phyloP scores from a whole-genome alignment of 2,888 invertebrate species.

The Hymenopus coronatus region DNA sequence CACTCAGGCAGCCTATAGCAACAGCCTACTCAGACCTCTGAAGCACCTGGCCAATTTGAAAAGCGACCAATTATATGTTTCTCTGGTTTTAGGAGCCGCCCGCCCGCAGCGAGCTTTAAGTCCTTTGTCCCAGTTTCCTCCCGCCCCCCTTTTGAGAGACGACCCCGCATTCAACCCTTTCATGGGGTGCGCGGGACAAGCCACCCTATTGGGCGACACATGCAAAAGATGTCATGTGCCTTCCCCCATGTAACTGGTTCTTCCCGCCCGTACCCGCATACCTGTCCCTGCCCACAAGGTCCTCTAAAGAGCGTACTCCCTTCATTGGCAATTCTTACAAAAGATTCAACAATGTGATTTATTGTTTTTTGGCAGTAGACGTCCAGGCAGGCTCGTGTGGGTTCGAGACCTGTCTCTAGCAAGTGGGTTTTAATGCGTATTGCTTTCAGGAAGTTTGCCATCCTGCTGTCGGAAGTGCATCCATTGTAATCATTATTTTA shows the following conservation, averaged over 20 bases:
- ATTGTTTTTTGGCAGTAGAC: too few species aligned
- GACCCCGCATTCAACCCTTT: neutral
- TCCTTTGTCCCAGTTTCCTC: neutral
- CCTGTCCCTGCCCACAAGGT: neutral
- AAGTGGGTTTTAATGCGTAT: too few species aligned
- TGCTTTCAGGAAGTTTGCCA: too few species aligned
- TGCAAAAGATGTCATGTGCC: neutral
- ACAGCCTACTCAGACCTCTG: neutral
- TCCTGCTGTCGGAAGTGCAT: too few species aligned
- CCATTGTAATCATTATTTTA: too few species aligned
- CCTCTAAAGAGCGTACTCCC: neutral
- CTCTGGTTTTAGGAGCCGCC: neutral
- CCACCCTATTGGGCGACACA: constrained; percentile 7
- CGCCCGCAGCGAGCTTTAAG: neutral
- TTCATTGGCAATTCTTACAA: neutral
- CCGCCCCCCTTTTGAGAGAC: neutral
- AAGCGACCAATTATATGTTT: constrained; percentile 9
- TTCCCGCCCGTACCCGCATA: neutral
- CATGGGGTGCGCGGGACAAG: neutral
- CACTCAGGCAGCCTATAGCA: neutral
- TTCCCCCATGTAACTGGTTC: neutral
- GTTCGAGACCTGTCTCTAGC: too few species aligned
- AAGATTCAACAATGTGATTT: too few species aligned
- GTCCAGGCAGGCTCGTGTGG: too few species aligned
- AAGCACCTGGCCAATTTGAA: constrained; percentile 20